phyloP scores from a whole-genome alignment of 2,888 invertebrate species.

The Pollenia angustigena region DNA sequence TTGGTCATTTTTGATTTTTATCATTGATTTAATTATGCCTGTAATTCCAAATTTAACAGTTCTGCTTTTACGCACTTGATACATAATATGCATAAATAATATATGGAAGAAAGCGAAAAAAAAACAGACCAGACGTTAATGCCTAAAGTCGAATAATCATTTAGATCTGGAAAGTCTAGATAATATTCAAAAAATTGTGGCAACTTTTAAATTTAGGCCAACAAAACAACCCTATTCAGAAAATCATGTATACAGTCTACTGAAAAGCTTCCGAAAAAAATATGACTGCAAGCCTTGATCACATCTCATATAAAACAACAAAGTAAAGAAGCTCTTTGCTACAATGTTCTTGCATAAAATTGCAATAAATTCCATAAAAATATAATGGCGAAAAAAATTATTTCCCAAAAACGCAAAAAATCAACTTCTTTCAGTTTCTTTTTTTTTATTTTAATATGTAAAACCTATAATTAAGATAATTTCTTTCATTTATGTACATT shows the following conservation, averaged over 20 bases:
- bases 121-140: conserved; percentile 64
- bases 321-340: conserved; percentile 63
- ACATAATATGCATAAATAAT: conserved; percentile 44
- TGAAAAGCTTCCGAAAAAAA: conserved; percentile 74
- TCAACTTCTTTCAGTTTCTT: conserved; percentile 41
- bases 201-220: conserved; percentile 58
- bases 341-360: conserved; percentile 49
- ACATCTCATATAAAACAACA: conserved; percentile 55
- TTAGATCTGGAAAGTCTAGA: conserved; percentile 51
- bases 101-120: conserved; percentile 45
- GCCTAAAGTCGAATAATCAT: conserved; percentile 64
- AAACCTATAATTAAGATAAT: conserved; percentile 73
- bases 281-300: conserved; percentile 57
- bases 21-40: conserved; percentile 29
- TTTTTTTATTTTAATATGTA: conserved; percentile 13
- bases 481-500: conserved; percentile 71
- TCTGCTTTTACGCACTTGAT: conserved; percentile 4
- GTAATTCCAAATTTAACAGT: conserved; percentile 13
- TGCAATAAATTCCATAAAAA: conserved; percentile 30
- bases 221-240: conserved; percentile 1
- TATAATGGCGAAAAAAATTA: conserved; percentile 9
- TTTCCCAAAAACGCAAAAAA: conserved; percentile 46
- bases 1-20: conserved; percentile 10
- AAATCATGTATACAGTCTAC: conserved; percentile 63
- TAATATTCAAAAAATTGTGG: conserved; percentile 45